These are phyloP conservation scores for Platyscapa corneri DNA, from an alignment of 1,140 invertebrate species.

Conservation along the genomic window DNA sequence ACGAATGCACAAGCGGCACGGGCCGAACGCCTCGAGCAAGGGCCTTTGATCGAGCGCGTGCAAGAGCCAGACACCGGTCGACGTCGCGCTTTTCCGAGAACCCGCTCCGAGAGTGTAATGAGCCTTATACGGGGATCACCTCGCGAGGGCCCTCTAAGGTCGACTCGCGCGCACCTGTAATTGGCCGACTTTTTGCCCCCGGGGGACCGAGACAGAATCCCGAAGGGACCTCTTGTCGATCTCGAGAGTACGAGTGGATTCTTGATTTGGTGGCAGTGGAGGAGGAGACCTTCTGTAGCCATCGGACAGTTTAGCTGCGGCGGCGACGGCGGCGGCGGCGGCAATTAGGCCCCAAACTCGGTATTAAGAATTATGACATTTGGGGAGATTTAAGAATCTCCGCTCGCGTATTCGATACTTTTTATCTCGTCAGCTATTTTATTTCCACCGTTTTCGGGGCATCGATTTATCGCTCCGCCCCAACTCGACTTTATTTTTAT, in stretches of 20 bases:
- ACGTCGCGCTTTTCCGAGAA: constrained; percentile 41
- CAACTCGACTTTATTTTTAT: background rate
- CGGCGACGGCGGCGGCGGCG: background rate
- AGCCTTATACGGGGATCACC: constrained; percentile 36
- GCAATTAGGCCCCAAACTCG: background rate
- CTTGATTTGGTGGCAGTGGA: background rate
- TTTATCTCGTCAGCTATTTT: background rate
- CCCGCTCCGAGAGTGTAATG: constrained; percentile 20
- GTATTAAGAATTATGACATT: constrained; percentile 35
- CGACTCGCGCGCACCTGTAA: background rate
- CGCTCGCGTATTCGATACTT: background rate
- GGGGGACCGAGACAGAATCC: background rate
- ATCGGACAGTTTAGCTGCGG: too few species aligned
- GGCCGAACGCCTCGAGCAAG: background rate
- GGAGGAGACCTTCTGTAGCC: background rate
- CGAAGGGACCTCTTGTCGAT: background rate
- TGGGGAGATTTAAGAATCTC: background rate
- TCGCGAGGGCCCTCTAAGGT: background rate
- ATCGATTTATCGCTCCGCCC: background rate
- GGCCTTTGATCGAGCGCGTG: constrained; percentile 11
- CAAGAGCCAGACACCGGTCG: background rate
- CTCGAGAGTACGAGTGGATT: background rate
- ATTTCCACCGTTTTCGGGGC: background rate
- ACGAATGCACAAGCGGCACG: background rate
- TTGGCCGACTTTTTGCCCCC: background rate